A percentile compares a stretch with the other conserved stretches of the same genome.
These are phyloP conservation scores for Choristoneura rosaceana DNA, from an alignment of 2,888 invertebrate species.

Conservation along the genomic window DNA sequence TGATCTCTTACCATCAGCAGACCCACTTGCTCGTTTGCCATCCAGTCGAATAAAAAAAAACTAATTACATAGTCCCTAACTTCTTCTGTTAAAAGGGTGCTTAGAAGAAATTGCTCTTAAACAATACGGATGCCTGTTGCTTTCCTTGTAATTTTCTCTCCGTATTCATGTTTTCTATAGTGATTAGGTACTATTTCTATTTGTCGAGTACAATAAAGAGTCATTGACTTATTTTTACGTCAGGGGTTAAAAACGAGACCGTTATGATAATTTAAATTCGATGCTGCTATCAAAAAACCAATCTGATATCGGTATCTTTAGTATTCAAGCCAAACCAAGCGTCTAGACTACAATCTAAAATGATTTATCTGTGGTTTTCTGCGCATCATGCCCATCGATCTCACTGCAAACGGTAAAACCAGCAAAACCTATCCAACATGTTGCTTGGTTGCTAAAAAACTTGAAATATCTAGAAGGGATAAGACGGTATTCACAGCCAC, in stretches of 20 bases:
- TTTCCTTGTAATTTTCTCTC: too few relatives aligned
- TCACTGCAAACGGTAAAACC: constrained; percentile 47
- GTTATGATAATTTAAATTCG: not conserved
- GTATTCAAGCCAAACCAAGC: not conserved
- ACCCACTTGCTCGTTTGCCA: too few relatives aligned
- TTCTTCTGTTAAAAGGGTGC: too few relatives aligned
- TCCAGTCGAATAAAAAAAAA: too few relatives aligned
- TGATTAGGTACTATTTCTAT: too few relatives aligned
- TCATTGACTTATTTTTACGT: too few relatives aligned
- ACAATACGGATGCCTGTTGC: too few relatives aligned
- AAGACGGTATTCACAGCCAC: not conserved
- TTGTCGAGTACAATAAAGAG: too few relatives aligned
- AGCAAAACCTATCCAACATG: constrained; percentile 52
- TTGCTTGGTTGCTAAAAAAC: constrained; percentile 43
- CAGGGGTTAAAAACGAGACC: not conserved
- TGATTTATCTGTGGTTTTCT: constrained; percentile 49
- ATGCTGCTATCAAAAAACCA: not conserved
- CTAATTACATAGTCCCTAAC: too few relatives aligned
- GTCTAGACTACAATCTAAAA: constrained; percentile 28
- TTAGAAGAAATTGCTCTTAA: too few relatives aligned
- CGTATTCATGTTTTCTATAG: too few relatives aligned
- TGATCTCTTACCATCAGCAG: too few relatives aligned
- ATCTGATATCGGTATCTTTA: not conserved
- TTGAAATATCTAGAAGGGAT: not conserved
- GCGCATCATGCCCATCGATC: constrained; percentile 52